Percentiles rank a stretch among this genome's conserved stretches.
Conservation (phyloP, 2,797 vertebrate species). For the Hydrolagus colliei region DNA sequence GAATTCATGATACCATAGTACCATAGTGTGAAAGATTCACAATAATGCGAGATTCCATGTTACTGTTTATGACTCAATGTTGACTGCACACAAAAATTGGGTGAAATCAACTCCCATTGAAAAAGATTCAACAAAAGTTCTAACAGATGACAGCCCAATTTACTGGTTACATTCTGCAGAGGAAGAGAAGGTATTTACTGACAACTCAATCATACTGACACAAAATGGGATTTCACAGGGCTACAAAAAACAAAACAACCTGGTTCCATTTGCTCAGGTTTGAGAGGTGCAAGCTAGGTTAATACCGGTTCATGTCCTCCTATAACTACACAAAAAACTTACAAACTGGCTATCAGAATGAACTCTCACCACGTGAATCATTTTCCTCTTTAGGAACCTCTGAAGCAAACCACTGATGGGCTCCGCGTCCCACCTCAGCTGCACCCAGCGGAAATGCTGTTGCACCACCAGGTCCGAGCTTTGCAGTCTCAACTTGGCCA, state of each 20-base stretch:
- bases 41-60: too few species aligned
- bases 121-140: background rate
- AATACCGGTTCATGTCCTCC: background rate
- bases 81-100: too few species aligned
- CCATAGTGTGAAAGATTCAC: too few species aligned
- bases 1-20: too few species aligned
- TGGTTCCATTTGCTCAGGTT: background rate
- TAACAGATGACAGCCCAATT: background rate
- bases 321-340: background rate
- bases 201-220: too few species aligned
- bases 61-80: too few species aligned
- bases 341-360: background rate
- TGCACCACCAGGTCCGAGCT: conserved; percentile 80
- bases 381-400: conserved; percentile 74
- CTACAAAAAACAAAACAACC: background rate
- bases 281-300: background rate
- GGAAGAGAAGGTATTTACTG: background rate
- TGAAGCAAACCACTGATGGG: conserved; percentile 77
- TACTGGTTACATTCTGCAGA: background rate
- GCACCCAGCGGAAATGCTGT: conserved; percentile 92
- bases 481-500: conserved; percentile 78
- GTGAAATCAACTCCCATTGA: too few species aligned
- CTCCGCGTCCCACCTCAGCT: conserved; percentile 84
- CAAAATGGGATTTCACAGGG: background rate
- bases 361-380: conserved; percentile 69